These are phyloP conservation scores for Macrotrachela quadricornifera DNA, from an alignment of 1,140 invertebrate genomes.

Conservation along the genomic window DNA sequence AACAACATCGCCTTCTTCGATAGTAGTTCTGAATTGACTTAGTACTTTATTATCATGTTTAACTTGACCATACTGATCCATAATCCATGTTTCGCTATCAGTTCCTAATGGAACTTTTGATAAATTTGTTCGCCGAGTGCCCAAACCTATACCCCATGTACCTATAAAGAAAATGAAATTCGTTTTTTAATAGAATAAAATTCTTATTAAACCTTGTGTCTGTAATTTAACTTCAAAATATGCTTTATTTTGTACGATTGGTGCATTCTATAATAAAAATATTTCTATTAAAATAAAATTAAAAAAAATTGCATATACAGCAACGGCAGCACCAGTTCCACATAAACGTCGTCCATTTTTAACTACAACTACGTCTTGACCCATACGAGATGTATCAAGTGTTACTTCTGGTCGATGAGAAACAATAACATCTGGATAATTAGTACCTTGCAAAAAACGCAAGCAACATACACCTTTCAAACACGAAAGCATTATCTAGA, in stretches of 20 bases:
- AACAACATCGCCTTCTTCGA: constrained; percentile 75
- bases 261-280: constrained; percentile 42
- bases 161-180: constrained; percentile 26
- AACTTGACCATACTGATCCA: constrained; percentile 66
- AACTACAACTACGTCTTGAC: constrained; percentile 87
- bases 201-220: constrained; percentile 46
- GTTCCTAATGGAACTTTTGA: constrained; percentile 58
- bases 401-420: too few relatives aligned
- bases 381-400: constrained; percentile 20
- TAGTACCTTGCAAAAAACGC: too few relatives aligned
- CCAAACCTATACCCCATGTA: constrained; percentile 75
- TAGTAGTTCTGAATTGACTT: constrained; percentile 39
- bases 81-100: constrained; percentile 72
- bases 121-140: constrained; percentile 61
- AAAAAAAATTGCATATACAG: constrained; percentile 49
- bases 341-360: constrained; percentile 85
- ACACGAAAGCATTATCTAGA: too few relatives aligned
- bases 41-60: constrained; percentile 57
- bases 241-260: constrained; percentile 81
- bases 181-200: constrained; percentile 3
- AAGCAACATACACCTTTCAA: too few relatives aligned
- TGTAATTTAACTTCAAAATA: constrained; percentile 97
- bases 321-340: constrained; percentile 74
- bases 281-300: neutral
- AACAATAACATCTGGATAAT: too few relatives aligned